A percentile compares a stretch with the other conserved stretches of the same genome.
These are phyloP conservation scores for Nycticryphes semicollaris DNA, from an alignment of 2,113 vertebrate species.

Conservation along the genomic window DNA sequence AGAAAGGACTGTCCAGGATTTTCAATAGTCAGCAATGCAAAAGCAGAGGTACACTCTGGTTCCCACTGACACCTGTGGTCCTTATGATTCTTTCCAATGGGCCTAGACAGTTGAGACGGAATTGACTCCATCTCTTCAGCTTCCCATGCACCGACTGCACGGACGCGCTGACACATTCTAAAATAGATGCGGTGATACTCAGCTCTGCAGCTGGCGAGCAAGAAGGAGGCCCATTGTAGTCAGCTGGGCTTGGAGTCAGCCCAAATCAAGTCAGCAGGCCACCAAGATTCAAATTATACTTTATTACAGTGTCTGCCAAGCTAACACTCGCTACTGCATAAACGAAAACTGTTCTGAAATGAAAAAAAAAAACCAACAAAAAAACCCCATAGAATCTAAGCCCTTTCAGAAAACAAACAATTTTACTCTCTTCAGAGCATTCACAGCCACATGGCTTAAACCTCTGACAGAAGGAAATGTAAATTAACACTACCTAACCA, in stretches of 20 bases:
- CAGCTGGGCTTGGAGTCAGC: background rate
- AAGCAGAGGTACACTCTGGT: background rate
- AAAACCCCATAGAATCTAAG: background rate
- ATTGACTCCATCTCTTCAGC: background rate
- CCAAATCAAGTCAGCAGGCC: background rate
- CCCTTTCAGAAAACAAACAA: background rate
- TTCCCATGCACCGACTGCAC: background rate
- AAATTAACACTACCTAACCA: background rate
- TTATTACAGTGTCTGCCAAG: background rate
- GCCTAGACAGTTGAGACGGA: background rate
- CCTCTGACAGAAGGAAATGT: background rate
- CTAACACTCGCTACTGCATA: background rate
- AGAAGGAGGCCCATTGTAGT: background rate
- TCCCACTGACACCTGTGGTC: background rate
- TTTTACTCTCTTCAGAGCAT: background rate
- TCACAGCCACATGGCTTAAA: background rate
- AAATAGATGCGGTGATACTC: background rate
- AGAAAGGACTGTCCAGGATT: background rate
- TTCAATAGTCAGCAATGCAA: background rate
- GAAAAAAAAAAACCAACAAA: background rate
- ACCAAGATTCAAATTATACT: background rate
- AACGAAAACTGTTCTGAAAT: background rate
- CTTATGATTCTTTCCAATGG: background rate
- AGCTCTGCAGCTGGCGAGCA: background rate
- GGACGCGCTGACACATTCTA: accelerated